Evolutionary conservation across 2,113 vertebrate genomes (phyloP).

Genomic region (Percina caprodes): DNA sequence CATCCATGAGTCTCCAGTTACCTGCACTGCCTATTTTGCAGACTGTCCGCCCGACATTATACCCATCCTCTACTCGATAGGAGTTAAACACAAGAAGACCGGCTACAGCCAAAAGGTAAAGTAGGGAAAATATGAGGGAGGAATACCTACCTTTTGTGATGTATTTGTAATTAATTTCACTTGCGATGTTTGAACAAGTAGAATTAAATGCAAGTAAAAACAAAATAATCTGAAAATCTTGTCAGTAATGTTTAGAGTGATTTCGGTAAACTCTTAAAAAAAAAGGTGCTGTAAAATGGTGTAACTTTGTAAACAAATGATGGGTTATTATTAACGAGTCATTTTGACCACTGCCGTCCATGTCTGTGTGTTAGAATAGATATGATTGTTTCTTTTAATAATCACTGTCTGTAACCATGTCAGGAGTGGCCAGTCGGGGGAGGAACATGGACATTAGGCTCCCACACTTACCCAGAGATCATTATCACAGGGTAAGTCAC

Average conservation of each 20-base stretch:
- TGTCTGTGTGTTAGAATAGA: not conserved
- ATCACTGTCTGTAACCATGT: conserved; percentile 35
- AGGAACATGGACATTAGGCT: conserved; percentile 95
- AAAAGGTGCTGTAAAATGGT: not conserved
- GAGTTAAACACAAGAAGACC: conserved; percentile 98
- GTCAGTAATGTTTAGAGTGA: not conserved
- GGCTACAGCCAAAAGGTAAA: conserved; percentile 97
- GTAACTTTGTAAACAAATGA: not conserved
- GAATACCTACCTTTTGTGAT: not conserved
- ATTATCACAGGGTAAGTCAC: conserved; percentile 95
- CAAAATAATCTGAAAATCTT: no score
- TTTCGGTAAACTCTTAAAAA: not conserved
- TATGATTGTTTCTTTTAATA: not conserved
- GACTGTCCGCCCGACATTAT: conserved; percentile 97
- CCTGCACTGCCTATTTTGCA: conserved; percentile 97
- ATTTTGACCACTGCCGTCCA: conserved; percentile 12
- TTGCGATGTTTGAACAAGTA: not conserved
- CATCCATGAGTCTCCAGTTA: conserved; percentile 98
- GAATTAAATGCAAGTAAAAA: not conserved
- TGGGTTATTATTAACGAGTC: not conserved
- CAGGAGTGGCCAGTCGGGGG: conserved; percentile 98
- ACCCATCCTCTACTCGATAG: conserved; percentile 96
- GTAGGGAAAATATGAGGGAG: not conserved
- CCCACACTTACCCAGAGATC: conserved; percentile 95
- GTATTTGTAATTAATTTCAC: not conserved